These are phyloP conservation scores for Sitophilus oryzae DNA, from an alignment of 1,140 invertebrate genomes.

Conservation along the genomic window DNA sequence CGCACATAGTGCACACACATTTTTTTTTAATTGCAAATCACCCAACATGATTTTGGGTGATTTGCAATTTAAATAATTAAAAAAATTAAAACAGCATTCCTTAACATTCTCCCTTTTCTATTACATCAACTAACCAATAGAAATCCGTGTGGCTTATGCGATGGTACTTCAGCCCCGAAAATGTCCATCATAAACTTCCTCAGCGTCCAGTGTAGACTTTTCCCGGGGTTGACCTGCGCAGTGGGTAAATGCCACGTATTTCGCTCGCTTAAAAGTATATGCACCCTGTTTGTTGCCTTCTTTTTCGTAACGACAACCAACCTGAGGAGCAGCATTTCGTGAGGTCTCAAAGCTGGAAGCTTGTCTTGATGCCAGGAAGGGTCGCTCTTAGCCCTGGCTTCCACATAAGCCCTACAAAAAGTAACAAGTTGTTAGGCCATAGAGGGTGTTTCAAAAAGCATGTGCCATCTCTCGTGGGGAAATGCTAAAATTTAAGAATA, in stretches of 20 bases:
- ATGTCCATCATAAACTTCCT: constrained; percentile 88
- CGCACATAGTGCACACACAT: too few species aligned
- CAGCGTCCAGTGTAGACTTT: constrained; percentile 80
- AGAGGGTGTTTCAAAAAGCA: too few species aligned
- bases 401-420: constrained; percentile 33
- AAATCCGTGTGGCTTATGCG: constrained; percentile 78
- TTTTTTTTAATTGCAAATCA: too few species aligned
- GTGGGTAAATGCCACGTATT: constrained; percentile 75
- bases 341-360: constrained; percentile 60
- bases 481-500: too few species aligned
- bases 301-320: constrained; percentile 76
- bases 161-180: constrained; percentile 78
- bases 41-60: too few species aligned
- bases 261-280: constrained; percentile 79
- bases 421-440: not conserved
- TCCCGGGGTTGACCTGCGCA: constrained; percentile 80
- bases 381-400: constrained; percentile 40
- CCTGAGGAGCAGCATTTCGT: constrained; percentile 68
- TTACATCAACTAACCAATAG: too few species aligned
- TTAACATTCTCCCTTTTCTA: too few species aligned
- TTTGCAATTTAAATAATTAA: too few species aligned
- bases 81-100: too few species aligned
- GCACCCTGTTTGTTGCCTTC: constrained; percentile 75
- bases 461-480: too few species aligned
- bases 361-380: constrained; percentile 64